These are phyloP conservation scores for Thrips palmi DNA, from an alignment of 1,140 invertebrate genomes.

Conservation along the genomic window DNA sequence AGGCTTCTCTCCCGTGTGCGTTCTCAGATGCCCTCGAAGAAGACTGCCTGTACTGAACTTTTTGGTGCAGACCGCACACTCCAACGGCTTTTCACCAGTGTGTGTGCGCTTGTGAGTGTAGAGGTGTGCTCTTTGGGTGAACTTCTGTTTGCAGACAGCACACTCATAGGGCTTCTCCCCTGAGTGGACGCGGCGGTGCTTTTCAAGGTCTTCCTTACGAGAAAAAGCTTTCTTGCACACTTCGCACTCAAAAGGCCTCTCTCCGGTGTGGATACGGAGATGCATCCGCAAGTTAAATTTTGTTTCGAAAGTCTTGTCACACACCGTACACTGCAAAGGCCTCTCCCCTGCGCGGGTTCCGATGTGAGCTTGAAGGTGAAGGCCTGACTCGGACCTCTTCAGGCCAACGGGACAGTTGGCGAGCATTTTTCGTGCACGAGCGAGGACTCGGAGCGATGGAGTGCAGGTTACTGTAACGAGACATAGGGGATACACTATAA, in stretches of 20 bases:
- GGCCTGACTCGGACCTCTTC: no score
- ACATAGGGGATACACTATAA: no score
- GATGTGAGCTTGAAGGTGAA: no score
- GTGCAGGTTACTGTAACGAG: no score
- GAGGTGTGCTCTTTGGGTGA: slow-evolving; percentile 68
- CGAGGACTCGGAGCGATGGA: no score
- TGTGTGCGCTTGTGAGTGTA: slow-evolving; percentile 25
- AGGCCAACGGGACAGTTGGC: no score
- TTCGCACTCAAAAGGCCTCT: slow-evolving; percentile 51
- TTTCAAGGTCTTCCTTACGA: slow-evolving; percentile 62
- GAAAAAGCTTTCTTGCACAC: slow-evolving; percentile 57
- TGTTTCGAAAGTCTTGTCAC: slow-evolving; percentile 69
- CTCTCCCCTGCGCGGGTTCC: slow-evolving; percentile 63
- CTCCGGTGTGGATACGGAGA: slow-evolving; percentile 53
- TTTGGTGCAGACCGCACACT: slow-evolving; percentile 10
- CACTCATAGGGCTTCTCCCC: slow-evolving; percentile 77
- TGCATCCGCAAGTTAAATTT: slow-evolving; percentile 66
- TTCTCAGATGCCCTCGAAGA: slow-evolving; percentile 44
- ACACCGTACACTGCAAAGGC: slow-evolving; percentile 67
- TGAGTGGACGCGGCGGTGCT: slow-evolving; percentile 57
- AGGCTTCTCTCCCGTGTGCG: slow-evolving; percentile 36
- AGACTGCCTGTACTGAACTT: slow-evolving; percentile 39
- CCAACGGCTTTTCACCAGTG: slow-evolving; percentile 26
- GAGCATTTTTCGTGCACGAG: no score
- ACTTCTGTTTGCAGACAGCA: slow-evolving; percentile 63